Evolutionary conservation across 2,797 vertebrate genomes (phyloP), one percentile per base, ranked within the genome.

Genomic region (Neomorphus geoffroyi): DNA sequence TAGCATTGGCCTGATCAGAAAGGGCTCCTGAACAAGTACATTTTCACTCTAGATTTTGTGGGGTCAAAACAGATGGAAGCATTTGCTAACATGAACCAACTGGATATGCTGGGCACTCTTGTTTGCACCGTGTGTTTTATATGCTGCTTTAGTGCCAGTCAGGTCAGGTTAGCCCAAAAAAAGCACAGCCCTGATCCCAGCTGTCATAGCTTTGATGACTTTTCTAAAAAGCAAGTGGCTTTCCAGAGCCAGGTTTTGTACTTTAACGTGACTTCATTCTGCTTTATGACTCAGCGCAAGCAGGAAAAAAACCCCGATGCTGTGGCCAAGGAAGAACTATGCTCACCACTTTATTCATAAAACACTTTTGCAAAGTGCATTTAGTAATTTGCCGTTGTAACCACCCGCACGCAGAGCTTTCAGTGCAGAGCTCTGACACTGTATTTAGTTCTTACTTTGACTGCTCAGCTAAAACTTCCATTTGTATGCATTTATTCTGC

Each of bases 401-500:
- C 92, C 57, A 90, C 90, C 95, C 91, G 91, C 92, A 94, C 2
- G 0, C 14, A 90, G 95, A 87, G 90, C 94, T 97, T 96, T 96
- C 93, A 82, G 80, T 67, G 77, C 91, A 33, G 32, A 90, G 74
- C 80, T 88, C 93, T 92, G 92, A 96, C 96, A 80, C 93, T 81
- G 92, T 96, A 79, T 97, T 98, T 97, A 94, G 97, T 96, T 97
- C 95, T 88, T 94, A 95, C 95, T 97, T 97, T 73, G 94, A 96
- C 92, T 97, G 93, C 95, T 97, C 96, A 96, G 97, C 95, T 96
- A 93, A 97, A 97, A 96, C 96, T 96, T 96, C 95, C 95, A 97
- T 98, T 98, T 97, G 95, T 96, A 97, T 98, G 97, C 97, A 98
- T 98, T 98, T 98, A 97, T 98, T 98, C 98, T 95, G 95, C 93